These are phyloP conservation scores for Eremobia ochroleuca DNA, from an alignment of 2,888 invertebrate genomes.

Conservation along the genomic window DNA sequence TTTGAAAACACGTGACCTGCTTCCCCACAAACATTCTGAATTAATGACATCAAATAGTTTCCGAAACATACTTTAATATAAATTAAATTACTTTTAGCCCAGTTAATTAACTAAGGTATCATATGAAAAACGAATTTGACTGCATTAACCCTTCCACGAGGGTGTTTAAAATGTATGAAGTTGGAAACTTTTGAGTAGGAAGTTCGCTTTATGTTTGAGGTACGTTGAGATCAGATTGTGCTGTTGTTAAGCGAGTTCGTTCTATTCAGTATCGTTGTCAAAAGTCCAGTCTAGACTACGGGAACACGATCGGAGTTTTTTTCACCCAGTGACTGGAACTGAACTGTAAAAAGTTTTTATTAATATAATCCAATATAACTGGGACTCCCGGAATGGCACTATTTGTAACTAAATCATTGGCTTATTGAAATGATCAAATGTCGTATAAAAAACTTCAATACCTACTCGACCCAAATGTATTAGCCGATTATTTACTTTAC, in stretches of 20 bases:
- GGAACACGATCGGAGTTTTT: no score
- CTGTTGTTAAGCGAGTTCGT: not conserved
- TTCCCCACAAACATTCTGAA: conserved; percentile 25
- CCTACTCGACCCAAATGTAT: not conserved
- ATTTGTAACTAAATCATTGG: not conserved
- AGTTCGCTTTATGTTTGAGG: conserved; percentile 7
- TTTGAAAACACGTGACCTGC: conserved; percentile 20
- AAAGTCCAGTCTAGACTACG: no score
- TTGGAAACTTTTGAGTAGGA: conserved; percentile 37
- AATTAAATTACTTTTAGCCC: conserved; percentile 61
- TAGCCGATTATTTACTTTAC: not conserved
- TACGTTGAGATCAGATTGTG: not conserved
- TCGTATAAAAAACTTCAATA: not conserved
- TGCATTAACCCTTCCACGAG: conserved; percentile 50
- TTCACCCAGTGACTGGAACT: no score
- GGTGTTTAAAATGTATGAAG: conserved; percentile 58
- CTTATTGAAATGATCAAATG: not conserved
- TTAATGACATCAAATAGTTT: conserved; percentile 55
- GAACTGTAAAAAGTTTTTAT: no score
- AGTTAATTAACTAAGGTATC: conserved; percentile 65
- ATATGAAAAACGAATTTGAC: conserved; percentile 62
- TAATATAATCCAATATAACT: not conserved
- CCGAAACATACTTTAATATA: conserved; percentile 48
- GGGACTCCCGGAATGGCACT: no score
- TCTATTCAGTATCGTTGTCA: no score